Base-by-base conservation (phyloP, 2,113 vertebrate genomes). In the Phycodurus eques region DNA sequence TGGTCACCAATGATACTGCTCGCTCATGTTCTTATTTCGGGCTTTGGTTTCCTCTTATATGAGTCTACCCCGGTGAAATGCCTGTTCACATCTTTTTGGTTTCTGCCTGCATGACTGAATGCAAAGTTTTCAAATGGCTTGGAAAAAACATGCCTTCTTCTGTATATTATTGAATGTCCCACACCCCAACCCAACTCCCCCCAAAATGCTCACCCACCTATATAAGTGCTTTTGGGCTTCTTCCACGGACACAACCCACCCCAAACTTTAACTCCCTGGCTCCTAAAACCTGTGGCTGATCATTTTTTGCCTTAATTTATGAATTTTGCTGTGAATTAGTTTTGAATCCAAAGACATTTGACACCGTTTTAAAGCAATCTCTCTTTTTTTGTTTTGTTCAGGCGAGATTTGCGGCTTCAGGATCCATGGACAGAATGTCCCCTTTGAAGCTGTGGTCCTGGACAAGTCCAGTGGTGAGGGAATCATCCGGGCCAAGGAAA, bases 361-460 rank as follows among this genome's bases (percentile, higher is more conserved):
- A 13, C 17, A 1, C 39, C n/a, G 8, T 6, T 65, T 11, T 0
- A 57, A 61, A 83, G 71, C 79, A 78, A 80, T 72, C 31, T 77
- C 46, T 67, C 12, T 83, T 83, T 83, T 67, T 80, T 87, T 78
- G 70, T 79, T 85, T 42, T 83, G 80, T 88, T 85, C 90, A 94
- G 98, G 98, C 92, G 98, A 99, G 93, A 98, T 99, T 79, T 99
- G 98, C 78, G 96, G 96, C 79, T 99, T 99, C 95, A 95, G 96
- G 87, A 96, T 99, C 81, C 96, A 98, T 0, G 97, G 97, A 68
- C 96, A 98, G 61, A 95, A 96, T 74, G 96, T 98, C 67, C 97
- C 98, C 67, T 99, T 99, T 66, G 97, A 99, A 72, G 96, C 96
- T 10, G 94, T 99, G 91, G 95, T 99, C 62, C 94, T 99, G 92